A percentile compares a stretch with the other conserved stretches of the same genome.
phyloP scores from a whole-genome alignment of 2,113 vertebrate genomes.

The Tragulus kanchil region DNA sequence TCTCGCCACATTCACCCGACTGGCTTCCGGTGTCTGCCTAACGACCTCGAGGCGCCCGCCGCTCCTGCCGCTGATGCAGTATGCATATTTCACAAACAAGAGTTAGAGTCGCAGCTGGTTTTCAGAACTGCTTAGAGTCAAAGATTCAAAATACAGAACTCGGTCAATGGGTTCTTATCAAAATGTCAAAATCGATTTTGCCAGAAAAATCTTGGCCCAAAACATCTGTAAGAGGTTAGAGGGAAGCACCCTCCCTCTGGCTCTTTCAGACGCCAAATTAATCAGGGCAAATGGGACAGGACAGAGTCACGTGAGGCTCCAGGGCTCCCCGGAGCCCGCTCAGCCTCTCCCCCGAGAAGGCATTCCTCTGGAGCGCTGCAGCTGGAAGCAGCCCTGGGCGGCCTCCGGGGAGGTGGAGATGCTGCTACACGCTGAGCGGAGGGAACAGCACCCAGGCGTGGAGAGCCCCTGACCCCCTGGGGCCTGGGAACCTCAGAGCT shows the following conservation, averaged over 20 bases:
- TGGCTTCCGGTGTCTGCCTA: constrained; percentile 13
- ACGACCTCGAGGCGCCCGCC: constrained; percentile 42
- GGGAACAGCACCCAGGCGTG: background rate
- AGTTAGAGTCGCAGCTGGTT: constrained; percentile 71
- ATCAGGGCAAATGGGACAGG: constrained; percentile 18
- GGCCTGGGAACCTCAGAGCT: background rate
- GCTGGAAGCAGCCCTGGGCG: background rate
- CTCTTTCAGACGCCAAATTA: constrained; percentile 12
- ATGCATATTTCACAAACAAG: constrained; percentile 75
- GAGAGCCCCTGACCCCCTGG: accelerated
- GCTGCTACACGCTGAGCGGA: accelerated
- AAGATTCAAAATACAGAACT: constrained; percentile 67
- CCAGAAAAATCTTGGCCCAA: constrained; percentile 63
- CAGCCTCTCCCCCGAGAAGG: background rate
- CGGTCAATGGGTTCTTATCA: constrained; percentile 67
- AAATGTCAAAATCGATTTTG: constrained; percentile 83
- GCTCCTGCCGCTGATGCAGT: constrained; percentile 50
- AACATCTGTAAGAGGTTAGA: constrained; percentile 73
- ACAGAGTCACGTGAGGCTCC: background rate
- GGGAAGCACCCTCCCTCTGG: background rate
- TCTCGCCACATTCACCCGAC: background rate
- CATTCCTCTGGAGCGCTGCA: background rate
- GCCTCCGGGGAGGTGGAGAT: background rate
- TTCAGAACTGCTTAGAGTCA: constrained; percentile 80
- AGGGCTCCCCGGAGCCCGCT: accelerated